A percentile compares a stretch with the other conserved stretches of the same genome.
Evolutionary conservation across 2,797 vertebrate species (phyloP).

Genomic region (Okamejei kenojei): DNA sequence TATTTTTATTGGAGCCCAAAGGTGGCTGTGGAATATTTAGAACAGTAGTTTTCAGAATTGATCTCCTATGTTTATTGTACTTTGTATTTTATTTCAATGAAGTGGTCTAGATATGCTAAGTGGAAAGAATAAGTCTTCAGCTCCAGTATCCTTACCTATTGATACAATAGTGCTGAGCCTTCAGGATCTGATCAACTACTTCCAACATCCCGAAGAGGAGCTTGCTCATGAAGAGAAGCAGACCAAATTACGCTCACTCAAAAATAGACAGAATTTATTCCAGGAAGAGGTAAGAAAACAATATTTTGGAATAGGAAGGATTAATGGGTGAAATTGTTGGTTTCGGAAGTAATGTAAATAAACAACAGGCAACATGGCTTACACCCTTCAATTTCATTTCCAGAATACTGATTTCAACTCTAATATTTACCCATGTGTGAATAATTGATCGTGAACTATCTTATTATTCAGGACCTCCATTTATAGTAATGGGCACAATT

Average conservation of each 20-base stretch:
- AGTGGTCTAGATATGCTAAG: slow-evolving; percentile 78
- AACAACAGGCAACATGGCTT: background rate
- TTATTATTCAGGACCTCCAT: too few species aligned
- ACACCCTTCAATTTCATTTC: background rate
- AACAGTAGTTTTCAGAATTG: background rate
- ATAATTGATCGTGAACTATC: background rate
- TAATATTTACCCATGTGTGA: background rate
- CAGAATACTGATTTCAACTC: background rate
- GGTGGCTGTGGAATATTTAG: background rate
- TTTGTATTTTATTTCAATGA: slow-evolving; percentile 13
- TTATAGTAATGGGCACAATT: background rate
- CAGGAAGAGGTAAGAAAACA: slow-evolving; percentile 73
- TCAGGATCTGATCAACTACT: slow-evolving; percentile 87
- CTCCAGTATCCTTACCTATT: slow-evolving; percentile 64
- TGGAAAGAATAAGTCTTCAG: slow-evolving; percentile 69
- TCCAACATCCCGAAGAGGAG: slow-evolving; percentile 77
- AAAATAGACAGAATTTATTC: slow-evolving; percentile 86
- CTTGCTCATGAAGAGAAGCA: slow-evolving; percentile 88
- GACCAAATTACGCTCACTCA: slow-evolving; percentile 80
- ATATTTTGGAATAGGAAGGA: background rate
- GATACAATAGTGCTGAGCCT: slow-evolving; percentile 78
- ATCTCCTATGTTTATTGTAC: background rate
- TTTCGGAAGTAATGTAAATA: background rate
- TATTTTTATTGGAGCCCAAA: background rate
- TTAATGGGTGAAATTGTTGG: background rate